Conservation (phyloP, 2,888 invertebrate species). For the Hirtodrosophila duncani region DNA sequence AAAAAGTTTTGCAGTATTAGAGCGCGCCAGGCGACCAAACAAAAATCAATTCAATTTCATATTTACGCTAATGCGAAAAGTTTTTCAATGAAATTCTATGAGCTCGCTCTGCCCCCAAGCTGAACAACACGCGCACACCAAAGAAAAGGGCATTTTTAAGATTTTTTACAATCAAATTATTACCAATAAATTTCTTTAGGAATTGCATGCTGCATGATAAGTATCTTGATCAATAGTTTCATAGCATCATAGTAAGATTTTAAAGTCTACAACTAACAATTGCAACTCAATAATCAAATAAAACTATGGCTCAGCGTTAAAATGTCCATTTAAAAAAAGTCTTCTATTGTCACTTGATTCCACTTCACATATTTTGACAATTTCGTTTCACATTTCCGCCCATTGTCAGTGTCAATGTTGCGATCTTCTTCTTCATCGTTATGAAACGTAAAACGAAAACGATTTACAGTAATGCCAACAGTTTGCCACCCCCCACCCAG, state of each 20-base stretch:
- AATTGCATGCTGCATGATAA: too few species aligned
- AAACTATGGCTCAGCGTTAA: too few species aligned
- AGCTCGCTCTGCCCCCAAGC: conserved; percentile 12
- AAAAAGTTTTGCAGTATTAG: too few species aligned
- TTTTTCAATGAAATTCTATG: conserved; percentile 59
- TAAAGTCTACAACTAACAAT: too few species aligned
- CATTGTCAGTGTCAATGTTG: conserved; percentile 40
- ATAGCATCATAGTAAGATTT: too few species aligned
- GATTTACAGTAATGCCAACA: conserved; percentile 74
- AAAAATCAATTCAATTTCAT: conserved; percentile 67
- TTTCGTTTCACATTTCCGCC: conserved; percentile 23
- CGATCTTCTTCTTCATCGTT: conserved; percentile 56
- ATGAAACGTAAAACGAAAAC: conserved; percentile 73
- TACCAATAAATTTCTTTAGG: too few species aligned
- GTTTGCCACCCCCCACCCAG: conserved; percentile 58
- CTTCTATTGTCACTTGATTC: not conserved
- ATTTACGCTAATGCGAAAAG: conserved; percentile 67
- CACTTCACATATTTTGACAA: conserved; percentile 6
- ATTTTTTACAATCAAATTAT: too few species aligned
- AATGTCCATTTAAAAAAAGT: not conserved
- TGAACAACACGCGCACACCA: not conserved
- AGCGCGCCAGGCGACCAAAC: conserved; percentile 10
- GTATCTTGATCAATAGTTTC: too few species aligned
- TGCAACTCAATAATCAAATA: too few species aligned
- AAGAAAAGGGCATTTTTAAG: conserved; percentile 5